Evolutionary conservation across 2,797 vertebrate species (phyloP), one percentile per base, ranked within the genome.

Genomic region (Acipenser oxyrinchus): DNA sequence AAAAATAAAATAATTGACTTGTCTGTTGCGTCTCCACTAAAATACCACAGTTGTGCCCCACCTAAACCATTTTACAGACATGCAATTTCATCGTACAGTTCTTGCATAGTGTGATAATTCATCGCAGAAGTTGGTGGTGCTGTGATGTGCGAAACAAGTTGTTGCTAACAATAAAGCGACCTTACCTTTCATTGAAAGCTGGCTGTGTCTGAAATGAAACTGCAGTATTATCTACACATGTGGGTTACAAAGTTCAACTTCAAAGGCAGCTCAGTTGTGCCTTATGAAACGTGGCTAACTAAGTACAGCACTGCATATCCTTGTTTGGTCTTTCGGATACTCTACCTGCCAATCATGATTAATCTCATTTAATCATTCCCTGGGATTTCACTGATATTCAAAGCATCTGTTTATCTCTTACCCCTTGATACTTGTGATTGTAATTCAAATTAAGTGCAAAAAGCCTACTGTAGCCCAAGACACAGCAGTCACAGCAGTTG

Each of bases 281-380:
- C 53, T 66, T 37, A 57, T 66, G 37, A 66, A 66, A 66, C 53
- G 48, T 49, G 11, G 23, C 49, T 66, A 55, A 66, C 52, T 48
- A 9, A 7, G 55, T 48, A 49, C 48, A 66, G 52, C 59, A 48
- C 37, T n/a, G n/a, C 18, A 49, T 23, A 48, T n/a, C n/a, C 9
- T 48, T 11, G 9, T 55, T 48, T 58, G 53, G 52, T 66, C 37
- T 37, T 58, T 58, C 12, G 5, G 12, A 6, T 58, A 13, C 55
- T 58, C 55, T 11, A 13, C 12, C n/a, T 49, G 65, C 53, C n/a
- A 49, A n/a, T 49, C 9, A 55, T n/a, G n/a, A 37, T 48, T 37
- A 57, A 55, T n/a, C 62, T 50, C 37, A 55, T 37, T 4, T 37
- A 37, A 37, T 37, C 37, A 37, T 49, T 65, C 64, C 12, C 18